Evolutionary conservation across 2,888 invertebrate genomes (phyloP).

Genomic region (Creontiades dilutus): DNA sequence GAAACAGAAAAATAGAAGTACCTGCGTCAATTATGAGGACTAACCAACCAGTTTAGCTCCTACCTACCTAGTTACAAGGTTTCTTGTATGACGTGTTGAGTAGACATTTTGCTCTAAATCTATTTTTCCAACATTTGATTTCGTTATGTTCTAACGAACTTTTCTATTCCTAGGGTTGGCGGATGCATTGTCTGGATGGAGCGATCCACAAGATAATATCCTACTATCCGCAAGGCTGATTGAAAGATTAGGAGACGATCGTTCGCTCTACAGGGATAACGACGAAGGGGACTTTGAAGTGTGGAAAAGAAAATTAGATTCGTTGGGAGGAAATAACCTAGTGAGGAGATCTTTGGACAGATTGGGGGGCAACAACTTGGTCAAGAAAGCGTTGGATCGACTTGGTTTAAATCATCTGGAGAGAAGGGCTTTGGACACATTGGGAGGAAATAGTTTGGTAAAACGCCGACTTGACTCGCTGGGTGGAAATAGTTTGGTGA

Average conservation of each 20-base stretch:
- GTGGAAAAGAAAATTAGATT: slow-evolving; percentile 55
- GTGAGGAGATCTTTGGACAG: slow-evolving; percentile 45
- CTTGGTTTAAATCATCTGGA: slow-evolving; percentile 35
- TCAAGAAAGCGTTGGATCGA: slow-evolving; percentile 24
- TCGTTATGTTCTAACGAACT: background rate
- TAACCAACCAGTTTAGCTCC: no score
- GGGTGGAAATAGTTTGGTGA: slow-evolving; percentile 60
- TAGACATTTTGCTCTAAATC: no score
- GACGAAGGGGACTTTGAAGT: background rate
- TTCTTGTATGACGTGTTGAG: no score
- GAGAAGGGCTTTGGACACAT: slow-evolving; percentile 15
- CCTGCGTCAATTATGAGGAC: no score
- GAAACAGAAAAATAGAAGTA: no score
- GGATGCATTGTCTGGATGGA: slow-evolving; percentile 50
- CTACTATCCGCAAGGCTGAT: slow-evolving; percentile 45
- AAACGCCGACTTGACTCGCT: slow-evolving; percentile 41
- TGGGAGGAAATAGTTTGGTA: slow-evolving; percentile 34
- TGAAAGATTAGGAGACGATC: slow-evolving; percentile 24
- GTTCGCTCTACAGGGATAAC: background rate
- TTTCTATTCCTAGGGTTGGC: slow-evolving; percentile 42
- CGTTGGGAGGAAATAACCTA: slow-evolving; percentile 55
- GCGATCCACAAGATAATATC: slow-evolving; percentile 10
- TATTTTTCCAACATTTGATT: background rate
- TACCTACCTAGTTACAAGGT: no score
- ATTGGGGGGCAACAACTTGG: slow-evolving; percentile 57